Evolutionary conservation across 2,888 invertebrate species (phyloP).

Genomic region (Meliscaeva auricollis): DNA sequence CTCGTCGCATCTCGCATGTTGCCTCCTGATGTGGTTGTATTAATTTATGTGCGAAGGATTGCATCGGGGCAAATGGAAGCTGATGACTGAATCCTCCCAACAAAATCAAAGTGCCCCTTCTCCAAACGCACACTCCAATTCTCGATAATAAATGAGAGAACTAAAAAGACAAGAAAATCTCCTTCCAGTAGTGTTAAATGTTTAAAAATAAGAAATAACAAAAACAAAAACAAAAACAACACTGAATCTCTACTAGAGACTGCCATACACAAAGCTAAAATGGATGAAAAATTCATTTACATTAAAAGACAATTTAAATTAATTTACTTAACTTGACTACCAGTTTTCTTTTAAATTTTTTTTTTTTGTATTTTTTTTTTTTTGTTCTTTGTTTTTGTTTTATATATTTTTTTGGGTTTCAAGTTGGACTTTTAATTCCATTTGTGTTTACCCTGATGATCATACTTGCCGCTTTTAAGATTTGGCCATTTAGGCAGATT

Average conservation of each 20-base stretch:
- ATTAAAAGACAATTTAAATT: slow-evolving; percentile 84
- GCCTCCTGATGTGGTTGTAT: slow-evolving; percentile 46
- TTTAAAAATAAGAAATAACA: slow-evolving; percentile 59
- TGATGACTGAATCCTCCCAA: slow-evolving; percentile 56
- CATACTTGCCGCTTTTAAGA: slow-evolving; percentile 28
- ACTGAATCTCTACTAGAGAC: no score
- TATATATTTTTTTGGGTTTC: slow-evolving; percentile 38
- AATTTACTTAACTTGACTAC: slow-evolving; percentile 82
- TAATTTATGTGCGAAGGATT: slow-evolving; percentile 75
- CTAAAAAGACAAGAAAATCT: slow-evolving; percentile 60
- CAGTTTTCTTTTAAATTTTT: slow-evolving; percentile 77
- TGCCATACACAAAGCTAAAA: slow-evolving; percentile 47
- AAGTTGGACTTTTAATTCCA: slow-evolving; percentile 34
- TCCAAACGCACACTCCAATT: slow-evolving; percentile 32
- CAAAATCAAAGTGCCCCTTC: slow-evolving; percentile 23
- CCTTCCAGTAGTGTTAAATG: slow-evolving; percentile 74
- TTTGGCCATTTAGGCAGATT: slow-evolving; percentile 51
- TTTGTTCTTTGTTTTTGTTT: slow-evolving; percentile 69
- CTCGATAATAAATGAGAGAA: slow-evolving; percentile 49
- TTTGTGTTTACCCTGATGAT: slow-evolving; percentile 51
- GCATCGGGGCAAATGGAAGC: slow-evolving; percentile 63
- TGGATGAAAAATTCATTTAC: slow-evolving; percentile 83
- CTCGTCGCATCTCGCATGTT: slow-evolving; percentile 16
- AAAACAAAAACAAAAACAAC: slow-evolving; percentile 19
- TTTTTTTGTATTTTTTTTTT: slow-evolving; percentile 43